Evolutionary conservation across 2,888 invertebrate genomes (phyloP), one percentile per base, ranked within the genome.

Genomic region (Tetranychus piercei): DNA sequence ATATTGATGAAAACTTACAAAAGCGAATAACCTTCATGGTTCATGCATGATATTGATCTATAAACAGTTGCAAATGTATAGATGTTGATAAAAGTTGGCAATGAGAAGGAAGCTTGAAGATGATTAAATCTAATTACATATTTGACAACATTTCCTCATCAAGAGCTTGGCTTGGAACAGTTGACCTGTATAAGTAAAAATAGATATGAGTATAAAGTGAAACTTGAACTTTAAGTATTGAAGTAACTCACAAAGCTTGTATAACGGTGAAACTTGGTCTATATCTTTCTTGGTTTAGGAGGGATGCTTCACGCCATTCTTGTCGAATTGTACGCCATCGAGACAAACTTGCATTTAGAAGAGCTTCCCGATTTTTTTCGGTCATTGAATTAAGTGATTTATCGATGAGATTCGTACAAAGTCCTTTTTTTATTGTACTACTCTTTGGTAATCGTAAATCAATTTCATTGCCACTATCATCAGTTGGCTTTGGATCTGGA

Each of bases 281-380:
- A 34, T 76, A 76, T 69, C 76, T 44, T 55, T 20, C 23, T 64
- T 76, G 75, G 67, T 75, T 76, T 11, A 72, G 20, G 7, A 65
- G 44, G 7, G 74, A 20, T 45, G 76, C 74, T 34, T 73, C n/a
- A 11, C 72, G 43, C 76, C 73, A 76, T 73, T 76, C 72, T 44
- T 72, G 18, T 70, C 74, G 71, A 22, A 74, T 66, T 34, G 66
- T 11, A n/a, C 74, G 74, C 76, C 76, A 76, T 44, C 55, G 72
- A 6, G 66, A n/a, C 11, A 74, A 22, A 74, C 74, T 76, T 1
- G 44, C 8, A 18, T 73, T 67, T 23, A 75, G 43, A 15, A 74
- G 18, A 22, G 65, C 45, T 11, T 66, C 55, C 7, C 22, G 43
- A 20, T 20, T 72, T 15, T 74, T 65, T 65, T 74, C 22, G 7